These are phyloP conservation scores for Rotaria magnacalcarata DNA, from an alignment of 2,888 invertebrate genomes.

Conservation along the genomic window DNA sequence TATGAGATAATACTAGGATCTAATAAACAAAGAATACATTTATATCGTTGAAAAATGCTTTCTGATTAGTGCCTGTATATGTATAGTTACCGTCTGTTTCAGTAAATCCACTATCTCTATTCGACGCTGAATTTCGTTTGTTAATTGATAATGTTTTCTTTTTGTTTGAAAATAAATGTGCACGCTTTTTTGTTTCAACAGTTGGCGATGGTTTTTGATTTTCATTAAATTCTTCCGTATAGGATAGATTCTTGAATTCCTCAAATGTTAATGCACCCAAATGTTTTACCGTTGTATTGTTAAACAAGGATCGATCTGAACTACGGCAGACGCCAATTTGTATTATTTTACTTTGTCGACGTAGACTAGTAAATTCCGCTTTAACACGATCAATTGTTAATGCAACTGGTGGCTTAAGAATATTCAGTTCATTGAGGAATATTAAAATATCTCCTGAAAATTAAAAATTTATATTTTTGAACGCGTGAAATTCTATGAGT, in stretches of 20 bases:
- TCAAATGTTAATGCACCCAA: neutral
- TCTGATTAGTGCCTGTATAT: no score
- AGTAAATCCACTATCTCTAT: neutral
- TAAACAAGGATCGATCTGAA: neutral
- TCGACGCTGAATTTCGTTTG: neutral
- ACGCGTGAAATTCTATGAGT: no score
- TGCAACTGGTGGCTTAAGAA: neutral
- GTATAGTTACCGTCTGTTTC: neutral
- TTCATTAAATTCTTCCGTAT: neutral
- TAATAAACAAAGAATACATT: neutral
- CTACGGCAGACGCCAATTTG: constrained; percentile 5
- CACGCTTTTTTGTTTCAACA: neutral
- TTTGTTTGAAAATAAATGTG: neutral
- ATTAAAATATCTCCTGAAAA: neutral
- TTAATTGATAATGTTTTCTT: neutral
- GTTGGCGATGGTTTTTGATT: neutral
- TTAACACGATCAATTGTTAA: neutral
- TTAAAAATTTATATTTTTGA: neutral
- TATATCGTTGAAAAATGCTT: no score
- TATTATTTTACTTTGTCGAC: neutral
- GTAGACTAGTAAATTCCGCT: neutral
- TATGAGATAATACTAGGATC: neutral
- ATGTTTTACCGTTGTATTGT: neutral
- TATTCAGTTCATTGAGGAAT: neutral
- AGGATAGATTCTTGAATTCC: neutral